Evolutionary conservation across 2,888 invertebrate genomes (phyloP), one percentile per base, ranked within the genome.

Genomic region (Hanleya hanleyi): DNA sequence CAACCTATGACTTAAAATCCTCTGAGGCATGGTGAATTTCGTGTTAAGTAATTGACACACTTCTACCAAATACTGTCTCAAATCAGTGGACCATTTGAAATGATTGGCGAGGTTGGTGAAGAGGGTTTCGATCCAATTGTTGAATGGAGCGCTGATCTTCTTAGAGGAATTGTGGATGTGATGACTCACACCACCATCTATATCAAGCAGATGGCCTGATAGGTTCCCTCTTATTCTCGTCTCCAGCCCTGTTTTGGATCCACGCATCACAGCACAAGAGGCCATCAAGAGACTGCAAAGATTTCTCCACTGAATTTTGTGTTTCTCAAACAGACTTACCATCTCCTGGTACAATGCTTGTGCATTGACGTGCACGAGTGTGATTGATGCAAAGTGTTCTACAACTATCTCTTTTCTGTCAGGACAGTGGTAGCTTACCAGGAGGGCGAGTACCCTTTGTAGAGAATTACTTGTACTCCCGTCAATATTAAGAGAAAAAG

Each of bases 21-120:
- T 61, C 22, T 68, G 62, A 36, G 79, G 77, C 64, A 74, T 75
- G 64, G 70, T 76, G 67, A 64, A 77, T 51, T 61, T 75, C 2
- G 81, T 35, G 18, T 38, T 67, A 2, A 73, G 18, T 12, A 80
- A 66, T 0, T 29, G 29, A 73, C 78, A 79, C 9, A 81, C 70
- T 50, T 77, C 70, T 62, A 29, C 12, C 3, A 78, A 47, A 35
- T 35, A 12, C 22, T 73, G 75, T 71, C 61, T 47, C 1, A 77
- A 38, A 64, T 82, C 79, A 29, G 74, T 29, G 15, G 73, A 79
- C 68, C 70, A 81, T 26, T 79, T 73, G 22, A 81, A 76, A 69
- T 81, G 79, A 33, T 71, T 73, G 64, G 67, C 68, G 1, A 82
- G 22, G 36, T 78, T 76, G 51, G 62, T 70, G 49, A 68, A 72